Evolutionary conservation across 2,888 invertebrate genomes (phyloP).

Genomic region (Tillus elongatus): DNA sequence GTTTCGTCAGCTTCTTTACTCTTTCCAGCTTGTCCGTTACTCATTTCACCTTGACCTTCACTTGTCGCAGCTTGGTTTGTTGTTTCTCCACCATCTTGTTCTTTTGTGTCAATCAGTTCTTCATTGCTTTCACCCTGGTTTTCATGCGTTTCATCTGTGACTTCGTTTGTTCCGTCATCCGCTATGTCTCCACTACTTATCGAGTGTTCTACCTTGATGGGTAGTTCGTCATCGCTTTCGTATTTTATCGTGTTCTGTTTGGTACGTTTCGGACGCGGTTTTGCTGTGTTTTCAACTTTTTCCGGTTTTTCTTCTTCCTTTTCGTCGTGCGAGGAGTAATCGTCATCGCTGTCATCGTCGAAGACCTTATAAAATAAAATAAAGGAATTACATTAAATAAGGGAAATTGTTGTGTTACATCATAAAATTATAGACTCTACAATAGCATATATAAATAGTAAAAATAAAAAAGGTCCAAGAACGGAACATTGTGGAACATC

Average conservation of each 20-base stretch:
- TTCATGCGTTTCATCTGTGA: too few species aligned
- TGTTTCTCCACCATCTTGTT: background rate
- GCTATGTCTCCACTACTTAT: background rate
- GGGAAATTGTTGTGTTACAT: too few species aligned
- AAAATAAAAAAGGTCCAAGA: too few species aligned
- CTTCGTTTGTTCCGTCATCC: too few species aligned
- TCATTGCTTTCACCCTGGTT: too few species aligned
- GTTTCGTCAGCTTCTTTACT: background rate
- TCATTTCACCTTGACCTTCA: background rate
- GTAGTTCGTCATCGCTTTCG: constrained; percentile 31
- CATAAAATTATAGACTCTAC: too few species aligned
- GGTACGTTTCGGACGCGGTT: constrained; percentile 24
- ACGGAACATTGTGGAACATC: too few species aligned
- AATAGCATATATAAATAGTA: too few species aligned
- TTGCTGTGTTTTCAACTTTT: constrained; percentile 21
- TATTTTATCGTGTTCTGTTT: constrained; percentile 38
- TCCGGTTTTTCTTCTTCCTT: constrained; percentile 37
- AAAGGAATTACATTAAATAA: too few species aligned
- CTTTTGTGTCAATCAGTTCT: too few species aligned
- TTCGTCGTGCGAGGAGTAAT: constrained; percentile 31
- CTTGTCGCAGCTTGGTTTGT: background rate
- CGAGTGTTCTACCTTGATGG: constrained; percentile 12
- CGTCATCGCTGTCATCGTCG: constrained; percentile 39
- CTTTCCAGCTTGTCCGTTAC: background rate
- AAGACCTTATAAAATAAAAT: too few species aligned